Conservation (phyloP, 2,888 invertebrate genomes). For the Yponomeuta sedellus region DNA sequence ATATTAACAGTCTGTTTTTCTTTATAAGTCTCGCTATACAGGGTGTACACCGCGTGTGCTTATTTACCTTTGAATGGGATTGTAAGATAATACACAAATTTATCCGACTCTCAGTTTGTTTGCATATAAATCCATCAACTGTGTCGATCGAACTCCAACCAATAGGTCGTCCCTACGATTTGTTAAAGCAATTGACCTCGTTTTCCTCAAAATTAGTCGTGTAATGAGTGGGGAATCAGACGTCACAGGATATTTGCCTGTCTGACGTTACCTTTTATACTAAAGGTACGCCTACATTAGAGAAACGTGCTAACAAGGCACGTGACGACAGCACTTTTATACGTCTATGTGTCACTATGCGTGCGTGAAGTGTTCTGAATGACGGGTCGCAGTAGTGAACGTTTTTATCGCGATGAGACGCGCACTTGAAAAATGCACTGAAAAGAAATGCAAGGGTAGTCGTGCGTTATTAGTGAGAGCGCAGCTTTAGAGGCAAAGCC, state of each 20-base stretch:
- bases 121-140: not conserved
- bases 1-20: too few species aligned
- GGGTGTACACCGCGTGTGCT: too few species aligned
- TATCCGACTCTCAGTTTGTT: too few species aligned
- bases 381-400: not conserved
- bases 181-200: not conserved
- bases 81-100: too few species aligned
- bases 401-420: not conserved
- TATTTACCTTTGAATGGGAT: too few species aligned
- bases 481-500: conserved; percentile 3
- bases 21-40: too few species aligned
- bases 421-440: not conserved
- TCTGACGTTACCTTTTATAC: not conserved
- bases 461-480: not conserved
- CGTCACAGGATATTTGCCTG: not conserved
- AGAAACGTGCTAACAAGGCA: not conserved
- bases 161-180: not conserved
- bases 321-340: not conserved
- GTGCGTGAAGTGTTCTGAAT: not conserved
- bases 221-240: not conserved
- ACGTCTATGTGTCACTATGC: not conserved
- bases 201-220: not conserved
- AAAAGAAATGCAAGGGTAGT: not conserved
- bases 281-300: not conserved
- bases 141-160: not conserved